Percentiles rank a stretch among this genome's conserved stretches.
These are phyloP conservation scores for Allacma fusca DNA, from an alignment of 2,888 invertebrate species.

Conservation along the genomic window DNA sequence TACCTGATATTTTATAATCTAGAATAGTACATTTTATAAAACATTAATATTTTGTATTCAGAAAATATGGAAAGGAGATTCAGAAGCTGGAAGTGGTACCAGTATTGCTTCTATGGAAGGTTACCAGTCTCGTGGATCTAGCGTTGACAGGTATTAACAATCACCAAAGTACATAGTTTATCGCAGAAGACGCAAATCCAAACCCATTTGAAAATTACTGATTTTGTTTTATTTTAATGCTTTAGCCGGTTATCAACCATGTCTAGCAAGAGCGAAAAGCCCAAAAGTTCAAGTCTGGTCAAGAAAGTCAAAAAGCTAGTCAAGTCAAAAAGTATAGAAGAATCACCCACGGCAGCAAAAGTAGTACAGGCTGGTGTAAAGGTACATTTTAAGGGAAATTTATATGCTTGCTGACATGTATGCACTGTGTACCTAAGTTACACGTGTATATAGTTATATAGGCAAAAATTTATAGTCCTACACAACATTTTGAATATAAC, in stretches of 20 bases:
- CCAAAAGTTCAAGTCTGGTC: constrained; percentile 80
- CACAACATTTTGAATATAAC: no score
- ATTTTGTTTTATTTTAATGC: no score
- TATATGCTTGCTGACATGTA: no score
- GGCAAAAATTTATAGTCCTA: no score
- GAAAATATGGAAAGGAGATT: constrained; percentile 83
- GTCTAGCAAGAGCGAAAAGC: constrained; percentile 86
- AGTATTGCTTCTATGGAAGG: constrained; percentile 79
- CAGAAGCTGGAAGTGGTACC: constrained; percentile 77
- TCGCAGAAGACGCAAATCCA: background rate
- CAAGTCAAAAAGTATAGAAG: constrained; percentile 83
- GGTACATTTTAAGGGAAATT: constrained; percentile 48
- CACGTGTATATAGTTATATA: background rate
- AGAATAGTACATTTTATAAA: no score
- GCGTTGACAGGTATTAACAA: constrained; percentile 74
- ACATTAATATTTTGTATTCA: constrained; percentile 63
- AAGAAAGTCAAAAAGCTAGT: constrained; percentile 82
- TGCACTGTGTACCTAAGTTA: constrained; percentile 6
- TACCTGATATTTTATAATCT: no score
- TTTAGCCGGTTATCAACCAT: constrained; percentile 76
- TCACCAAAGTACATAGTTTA: background rate
- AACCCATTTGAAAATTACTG: no score
- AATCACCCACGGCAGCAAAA: constrained; percentile 64
- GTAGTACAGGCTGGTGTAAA: constrained; percentile 59
- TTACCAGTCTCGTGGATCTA: constrained; percentile 73